These are phyloP conservation scores for Brevimyrus niger DNA, from an alignment of 2,113 vertebrate genomes.

Conservation along the genomic window DNA sequence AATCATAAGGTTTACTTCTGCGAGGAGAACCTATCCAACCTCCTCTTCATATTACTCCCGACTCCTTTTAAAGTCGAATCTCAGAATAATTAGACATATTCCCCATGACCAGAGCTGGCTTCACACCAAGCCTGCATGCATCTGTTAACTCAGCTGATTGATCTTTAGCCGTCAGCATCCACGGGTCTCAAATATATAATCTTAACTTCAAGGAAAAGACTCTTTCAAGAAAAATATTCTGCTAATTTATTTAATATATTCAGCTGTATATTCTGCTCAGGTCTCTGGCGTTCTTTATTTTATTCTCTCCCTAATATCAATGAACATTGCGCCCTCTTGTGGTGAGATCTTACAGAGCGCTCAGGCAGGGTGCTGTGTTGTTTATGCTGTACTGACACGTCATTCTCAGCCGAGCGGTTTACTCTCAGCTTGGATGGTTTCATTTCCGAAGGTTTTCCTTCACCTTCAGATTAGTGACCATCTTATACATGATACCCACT, in stretches of 20 bases:
- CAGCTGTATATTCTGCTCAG: not conserved
- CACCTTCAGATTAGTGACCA: not conserved
- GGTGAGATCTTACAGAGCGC: not conserved
- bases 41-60: not conserved
- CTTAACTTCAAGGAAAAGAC: not conserved
- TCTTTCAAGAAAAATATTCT: not conserved
- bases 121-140: not conserved
- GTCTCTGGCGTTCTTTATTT: not conserved
- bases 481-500: not conserved
- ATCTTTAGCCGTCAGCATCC: not conserved
- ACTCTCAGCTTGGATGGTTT: not conserved
- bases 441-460: not conserved
- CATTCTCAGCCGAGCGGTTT: not conserved
- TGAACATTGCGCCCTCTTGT: conserved; percentile 3
- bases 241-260: not conserved
- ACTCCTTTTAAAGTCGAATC: not conserved
- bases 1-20: not conserved
- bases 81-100: not conserved
- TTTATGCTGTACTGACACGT: not conserved
- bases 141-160: too few relatives aligned
- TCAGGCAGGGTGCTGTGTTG: not conserved
- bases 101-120: not conserved
- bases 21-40: not conserved
- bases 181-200: too few relatives aligned
- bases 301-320: not conserved